phyloP scores from a whole-genome alignment of 1,140 invertebrate species.

The Drosophila sp. region DNA sequence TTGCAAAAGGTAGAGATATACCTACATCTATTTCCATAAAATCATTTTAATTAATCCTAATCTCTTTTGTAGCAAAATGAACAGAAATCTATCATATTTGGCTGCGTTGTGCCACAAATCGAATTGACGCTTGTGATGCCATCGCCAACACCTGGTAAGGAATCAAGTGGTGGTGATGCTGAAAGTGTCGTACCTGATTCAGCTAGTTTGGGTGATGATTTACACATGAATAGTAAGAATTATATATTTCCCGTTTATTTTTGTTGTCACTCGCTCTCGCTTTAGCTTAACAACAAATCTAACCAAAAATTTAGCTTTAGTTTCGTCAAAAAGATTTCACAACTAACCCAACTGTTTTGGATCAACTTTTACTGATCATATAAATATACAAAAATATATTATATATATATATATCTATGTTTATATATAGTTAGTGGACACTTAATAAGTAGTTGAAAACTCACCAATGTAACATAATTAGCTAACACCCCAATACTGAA shows the following conservation, averaged over 20 bases:
- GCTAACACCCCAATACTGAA: neutral
- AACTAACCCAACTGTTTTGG: constrained; percentile 3
- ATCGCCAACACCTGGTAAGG: constrained; percentile 90
- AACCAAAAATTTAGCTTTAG: constrained; percentile 34
- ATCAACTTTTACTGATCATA: constrained; percentile 6
- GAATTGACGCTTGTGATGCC: constrained; percentile 95
- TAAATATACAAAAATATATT: neutral
- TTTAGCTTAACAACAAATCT: constrained; percentile 42
- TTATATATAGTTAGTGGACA: constrained; percentile 9
- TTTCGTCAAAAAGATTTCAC: constrained; percentile 6
- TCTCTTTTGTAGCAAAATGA: constrained; percentile 67
- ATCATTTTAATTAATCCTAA: neutral
- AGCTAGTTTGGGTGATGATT: constrained; percentile 90
- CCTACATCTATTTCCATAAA: neutral
- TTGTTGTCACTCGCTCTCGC: constrained; percentile 71
- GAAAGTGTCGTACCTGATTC: constrained; percentile 92
- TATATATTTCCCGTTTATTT: constrained; percentile 56
- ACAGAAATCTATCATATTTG: constrained; percentile 88
- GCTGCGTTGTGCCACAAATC: constrained; percentile 91
- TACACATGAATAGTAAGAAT: constrained; percentile 84
- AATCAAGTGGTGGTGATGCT: constrained; percentile 90
- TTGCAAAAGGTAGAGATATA: constrained; percentile 82
- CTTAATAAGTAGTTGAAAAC: constrained; percentile 1
- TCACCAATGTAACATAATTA: constrained; percentile 6
- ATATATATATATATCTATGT: too few relatives aligned